Percentiles rank a stretch among this genome's conserved stretches.
Conservation (phyloP, 2,888 invertebrate species). For the Eristalis pertinax region DNA sequence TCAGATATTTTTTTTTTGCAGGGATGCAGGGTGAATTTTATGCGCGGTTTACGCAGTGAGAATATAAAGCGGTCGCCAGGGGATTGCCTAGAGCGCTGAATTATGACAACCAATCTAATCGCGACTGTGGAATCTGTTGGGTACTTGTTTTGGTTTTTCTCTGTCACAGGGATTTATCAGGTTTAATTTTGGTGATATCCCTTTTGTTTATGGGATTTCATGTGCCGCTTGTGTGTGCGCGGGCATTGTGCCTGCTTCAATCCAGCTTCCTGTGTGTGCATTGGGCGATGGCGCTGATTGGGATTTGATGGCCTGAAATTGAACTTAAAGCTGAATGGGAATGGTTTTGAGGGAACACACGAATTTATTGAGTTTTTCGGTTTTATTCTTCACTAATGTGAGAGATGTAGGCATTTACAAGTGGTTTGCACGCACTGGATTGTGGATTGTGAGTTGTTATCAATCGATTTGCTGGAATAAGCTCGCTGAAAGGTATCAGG, state of each 20-base stretch:
- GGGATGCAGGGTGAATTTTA: neutral
- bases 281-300: neutral
- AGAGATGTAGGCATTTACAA: too few relatives aligned
- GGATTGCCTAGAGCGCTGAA: slow-evolving; percentile 33
- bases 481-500: too few relatives aligned
- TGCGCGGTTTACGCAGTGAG: slow-evolving; percentile 28
- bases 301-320: neutral
- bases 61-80: slow-evolving; percentile 36
- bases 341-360: neutral
- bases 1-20: neutral
- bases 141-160: neutral
- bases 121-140: slow-evolving; percentile 24
- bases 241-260: neutral
- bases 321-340: neutral
- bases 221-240: neutral
- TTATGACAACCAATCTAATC: slow-evolving; percentile 48
- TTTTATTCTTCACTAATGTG: too few relatives aligned
- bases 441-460: too few relatives aligned
- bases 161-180: neutral
- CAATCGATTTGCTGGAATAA: too few relatives aligned
- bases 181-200: neutral
- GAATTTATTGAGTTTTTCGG: neutral
- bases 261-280: neutral
- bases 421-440: too few relatives aligned
- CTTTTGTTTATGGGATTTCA: neutral